Conservation (phyloP, 2,797 vertebrate genomes). For the Oreonectes daqikongensis region DNA sequence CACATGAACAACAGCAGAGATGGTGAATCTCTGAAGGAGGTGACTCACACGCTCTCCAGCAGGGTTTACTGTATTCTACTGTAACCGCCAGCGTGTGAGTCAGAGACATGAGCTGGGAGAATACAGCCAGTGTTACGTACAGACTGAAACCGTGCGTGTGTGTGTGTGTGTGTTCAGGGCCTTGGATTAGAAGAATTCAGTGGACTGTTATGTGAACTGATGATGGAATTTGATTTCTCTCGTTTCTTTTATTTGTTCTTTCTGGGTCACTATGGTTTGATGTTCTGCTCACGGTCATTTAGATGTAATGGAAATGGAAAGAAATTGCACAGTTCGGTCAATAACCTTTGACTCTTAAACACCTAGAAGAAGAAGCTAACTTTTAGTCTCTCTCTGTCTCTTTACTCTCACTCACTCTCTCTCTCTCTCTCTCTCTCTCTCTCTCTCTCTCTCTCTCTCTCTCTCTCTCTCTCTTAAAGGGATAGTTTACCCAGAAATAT, state of each 20-base stretch:
- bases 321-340: background rate
- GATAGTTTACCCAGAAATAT: no score
- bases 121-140: background rate
- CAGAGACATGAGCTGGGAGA: slow-evolving; percentile 3
- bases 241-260: background rate
- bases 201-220: background rate
- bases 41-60: slow-evolving; percentile 20
- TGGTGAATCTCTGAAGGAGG: slow-evolving; percentile 19
- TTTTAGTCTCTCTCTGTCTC: slow-evolving; percentile 17
- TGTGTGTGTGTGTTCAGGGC: no score
- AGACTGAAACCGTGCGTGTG: background rate
- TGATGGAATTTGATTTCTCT: background rate
- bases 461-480: no score
- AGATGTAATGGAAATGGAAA: background rate
- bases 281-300: background rate
- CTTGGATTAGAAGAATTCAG: background rate
- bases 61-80: slow-evolving; percentile 19
- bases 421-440: background rate
- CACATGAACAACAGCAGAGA: background rate
- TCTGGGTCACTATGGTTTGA: background rate
- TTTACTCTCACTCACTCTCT: background rate
- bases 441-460: no score
- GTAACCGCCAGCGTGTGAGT: slow-evolving; percentile 6
- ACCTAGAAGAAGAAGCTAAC: background rate
- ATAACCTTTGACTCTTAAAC: slow-evolving; percentile 1